Conservation (phyloP, 2,797 vertebrate genomes). For the Balearica regulorum region DNA sequence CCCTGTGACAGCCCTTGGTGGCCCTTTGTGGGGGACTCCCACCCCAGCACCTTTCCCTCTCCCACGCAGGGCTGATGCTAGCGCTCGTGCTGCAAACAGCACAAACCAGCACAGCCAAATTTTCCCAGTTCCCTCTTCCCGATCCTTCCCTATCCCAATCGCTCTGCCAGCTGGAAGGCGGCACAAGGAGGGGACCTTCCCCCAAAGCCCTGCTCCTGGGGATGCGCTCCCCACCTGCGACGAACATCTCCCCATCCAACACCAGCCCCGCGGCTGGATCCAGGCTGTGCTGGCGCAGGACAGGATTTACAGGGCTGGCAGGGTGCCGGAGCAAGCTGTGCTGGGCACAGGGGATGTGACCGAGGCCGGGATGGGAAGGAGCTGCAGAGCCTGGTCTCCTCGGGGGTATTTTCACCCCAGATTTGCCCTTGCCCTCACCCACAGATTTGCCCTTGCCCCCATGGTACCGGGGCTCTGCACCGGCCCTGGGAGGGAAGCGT, state of each 20-base stretch:
- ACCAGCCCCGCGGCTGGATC: rapidly evolving
- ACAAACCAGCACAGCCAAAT: background rate
- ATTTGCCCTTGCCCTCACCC: background rate
- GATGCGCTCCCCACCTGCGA: background rate
- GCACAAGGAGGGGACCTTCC: background rate
- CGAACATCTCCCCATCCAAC: background rate
- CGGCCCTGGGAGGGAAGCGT: rapidly evolving
- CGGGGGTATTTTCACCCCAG: background rate
- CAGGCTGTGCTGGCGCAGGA: background rate
- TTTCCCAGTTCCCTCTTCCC: background rate
- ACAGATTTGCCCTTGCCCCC: background rate
- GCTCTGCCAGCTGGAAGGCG: background rate
- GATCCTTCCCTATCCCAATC: background rate
- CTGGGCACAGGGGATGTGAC: background rate
- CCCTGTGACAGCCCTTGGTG: background rate
- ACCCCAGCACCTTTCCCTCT: background rate
- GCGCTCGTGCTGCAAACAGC: background rate
- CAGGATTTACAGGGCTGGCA: conserved; percentile 9
- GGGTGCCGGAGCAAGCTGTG: background rate
- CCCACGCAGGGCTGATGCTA: background rate
- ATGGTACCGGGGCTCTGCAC: background rate
- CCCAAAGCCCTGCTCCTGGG: background rate
- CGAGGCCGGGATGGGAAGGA: background rate
- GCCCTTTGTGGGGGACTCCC: background rate
- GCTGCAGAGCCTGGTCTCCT: background rate